Base-by-base conservation (phyloP, 2,113 vertebrate genomes). In the Podilymbus podiceps region DNA sequence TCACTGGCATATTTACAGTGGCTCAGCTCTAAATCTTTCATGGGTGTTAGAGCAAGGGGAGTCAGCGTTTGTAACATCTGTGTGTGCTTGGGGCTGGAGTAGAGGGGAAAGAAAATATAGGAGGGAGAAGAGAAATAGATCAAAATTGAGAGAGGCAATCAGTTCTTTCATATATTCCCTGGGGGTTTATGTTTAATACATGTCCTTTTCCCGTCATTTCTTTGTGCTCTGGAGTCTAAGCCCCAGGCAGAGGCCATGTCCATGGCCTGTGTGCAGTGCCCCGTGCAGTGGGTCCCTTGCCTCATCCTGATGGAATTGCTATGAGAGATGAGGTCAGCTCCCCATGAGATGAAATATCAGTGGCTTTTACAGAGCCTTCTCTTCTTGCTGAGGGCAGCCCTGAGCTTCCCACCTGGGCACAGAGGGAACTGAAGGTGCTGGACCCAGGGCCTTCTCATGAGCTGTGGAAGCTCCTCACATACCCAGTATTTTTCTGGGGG, bases 1-100 rank as follows among this genome's bases (percentile, higher is more conserved):
- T 97, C 88, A 28, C 68, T 82, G 88, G 69, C 83, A 28, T 96
- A 85, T 94, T 95, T 95, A 86, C 75, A 53, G 94, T 67, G 76
- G 76, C 62, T 96, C 88, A 53, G 76, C 73, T 86, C 79, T 90
- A 67, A 84, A 90, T 72, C 64, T 84, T 88, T 87, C 52, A 40
- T 24, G 80, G 80, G 68, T 86, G 22, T 80, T 86, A 80, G 52
- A 84, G 83, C 52, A 84, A 33, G 92, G 79, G 72, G 79, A 93
- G 47, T 81, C 60, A 42, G 83, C 77, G 87, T 84, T 91, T 87
- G 13, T 60, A 84, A 90, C 59, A 74, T 85, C 67, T 88, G 67
- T 35, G 50, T 80, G 23, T 60, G 90, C 81, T 94, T 49, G 77
- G 77, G 77, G 89, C 84, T 89, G 77, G 40, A 71, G 73, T 24